phyloP scores from a whole-genome alignment of 35 echinoderm and acorn worm species.

The Diadema setosum region DNA sequence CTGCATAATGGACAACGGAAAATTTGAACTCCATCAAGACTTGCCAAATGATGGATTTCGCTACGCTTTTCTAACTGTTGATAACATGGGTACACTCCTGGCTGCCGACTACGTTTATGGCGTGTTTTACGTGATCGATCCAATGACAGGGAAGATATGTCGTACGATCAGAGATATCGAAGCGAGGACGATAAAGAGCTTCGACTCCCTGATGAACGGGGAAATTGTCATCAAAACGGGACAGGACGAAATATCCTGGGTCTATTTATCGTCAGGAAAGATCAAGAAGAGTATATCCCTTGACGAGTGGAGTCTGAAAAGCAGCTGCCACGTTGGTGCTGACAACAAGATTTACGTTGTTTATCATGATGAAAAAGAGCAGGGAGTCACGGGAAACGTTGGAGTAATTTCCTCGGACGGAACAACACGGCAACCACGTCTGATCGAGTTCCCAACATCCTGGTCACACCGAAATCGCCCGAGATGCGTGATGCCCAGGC shows the following conservation, averaged over 20 bases:
- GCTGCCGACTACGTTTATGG: not conserved
- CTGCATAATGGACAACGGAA: not conserved
- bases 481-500: not conserved
- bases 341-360: not conserved
- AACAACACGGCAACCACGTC: not conserved
- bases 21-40: not conserved
- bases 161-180: not conserved
- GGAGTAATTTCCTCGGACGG: not conserved
- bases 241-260: not conserved
- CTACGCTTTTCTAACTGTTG: not conserved
- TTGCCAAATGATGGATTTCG: not conserved
- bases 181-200: not conserved
- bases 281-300: not conserved
- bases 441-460: slow-evolving; percentile 1
- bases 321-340: not conserved
- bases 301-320: not conserved
- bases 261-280: not conserved
- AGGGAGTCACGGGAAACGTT: not conserved
- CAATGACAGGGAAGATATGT: not conserved
- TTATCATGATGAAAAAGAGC: not conserved
- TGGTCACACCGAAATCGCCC: not conserved
- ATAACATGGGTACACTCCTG: not conserved
- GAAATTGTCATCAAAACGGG: not conserved
- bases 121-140: not conserved
- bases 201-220: not conserved